A percentile compares a stretch with the other conserved stretches of the same genome.
Conservation (phyloP, 2,113 vertebrate genomes). For the Lichenostomus cassidix region DNA sequence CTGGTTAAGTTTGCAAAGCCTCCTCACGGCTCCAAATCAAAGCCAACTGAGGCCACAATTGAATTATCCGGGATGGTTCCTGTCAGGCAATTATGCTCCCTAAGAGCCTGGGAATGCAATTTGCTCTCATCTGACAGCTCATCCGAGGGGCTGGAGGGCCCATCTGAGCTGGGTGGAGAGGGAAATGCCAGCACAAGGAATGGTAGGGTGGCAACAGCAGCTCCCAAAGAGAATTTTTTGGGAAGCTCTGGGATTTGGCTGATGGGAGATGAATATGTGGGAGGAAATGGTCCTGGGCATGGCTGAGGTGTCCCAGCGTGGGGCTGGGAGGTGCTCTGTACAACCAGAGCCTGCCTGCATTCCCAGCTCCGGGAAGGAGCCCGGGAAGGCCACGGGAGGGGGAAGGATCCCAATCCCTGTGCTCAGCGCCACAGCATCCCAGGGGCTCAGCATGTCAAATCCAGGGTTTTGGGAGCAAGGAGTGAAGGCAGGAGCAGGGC, state of each 20-base stretch:
- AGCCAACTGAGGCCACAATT: not conserved
- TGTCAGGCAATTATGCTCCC: not conserved
- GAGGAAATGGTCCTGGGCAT: accelerated
- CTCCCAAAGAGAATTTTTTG: not conserved
- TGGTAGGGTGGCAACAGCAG: not conserved
- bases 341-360: conserved; percentile 9
- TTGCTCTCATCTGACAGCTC: conserved; percentile 16
- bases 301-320: accelerated
- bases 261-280: not conserved
- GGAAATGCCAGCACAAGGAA: not conserved
- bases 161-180: not conserved
- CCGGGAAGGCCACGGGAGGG: accelerated
- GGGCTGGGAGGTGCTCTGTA: conserved; percentile 6
- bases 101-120: conserved; percentile 10
- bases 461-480: accelerated
- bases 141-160: not conserved
- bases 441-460: not conserved
- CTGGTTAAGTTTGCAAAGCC: not conserved
- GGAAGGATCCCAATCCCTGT: not conserved
- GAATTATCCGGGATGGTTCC: conserved; percentile 35
- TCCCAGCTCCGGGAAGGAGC: accelerated
- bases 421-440: not conserved
- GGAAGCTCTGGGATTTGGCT: not conserved
- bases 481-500: not conserved
- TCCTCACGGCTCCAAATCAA: conserved; percentile 17